These are phyloP conservation scores for Moxostoma hubbsi DNA, from an alignment of 2,797 vertebrate genomes.

Conservation along the genomic window DNA sequence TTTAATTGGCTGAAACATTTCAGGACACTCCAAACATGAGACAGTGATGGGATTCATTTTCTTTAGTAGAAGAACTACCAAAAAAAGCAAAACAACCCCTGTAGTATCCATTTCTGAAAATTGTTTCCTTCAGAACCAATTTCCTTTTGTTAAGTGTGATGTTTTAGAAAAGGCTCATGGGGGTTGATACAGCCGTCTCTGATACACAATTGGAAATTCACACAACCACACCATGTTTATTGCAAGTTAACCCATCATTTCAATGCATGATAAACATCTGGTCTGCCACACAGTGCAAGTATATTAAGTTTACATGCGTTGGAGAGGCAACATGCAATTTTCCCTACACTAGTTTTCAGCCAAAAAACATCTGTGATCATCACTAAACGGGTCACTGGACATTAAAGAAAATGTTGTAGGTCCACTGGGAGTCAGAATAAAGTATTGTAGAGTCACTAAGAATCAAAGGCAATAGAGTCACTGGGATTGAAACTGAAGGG, in stretches of 20 bases:
- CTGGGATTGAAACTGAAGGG: no score
- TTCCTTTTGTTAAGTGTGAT: background rate
- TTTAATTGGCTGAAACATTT: background rate
- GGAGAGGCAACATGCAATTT: constrained; percentile 24
- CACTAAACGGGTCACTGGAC: background rate
- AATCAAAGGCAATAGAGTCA: no score
- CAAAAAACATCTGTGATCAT: background rate
- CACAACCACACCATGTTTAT: constrained; percentile 5
- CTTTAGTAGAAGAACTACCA: background rate
- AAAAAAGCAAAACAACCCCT: background rate
- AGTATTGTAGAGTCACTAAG: no score
- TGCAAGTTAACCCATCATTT: constrained; percentile 18
- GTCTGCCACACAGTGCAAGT: background rate
- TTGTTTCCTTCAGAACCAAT: no score
- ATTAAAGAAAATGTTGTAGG: no score
- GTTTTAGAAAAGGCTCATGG: background rate
- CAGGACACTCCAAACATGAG: background rate
- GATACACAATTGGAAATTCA: background rate
- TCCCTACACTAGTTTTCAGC: background rate
- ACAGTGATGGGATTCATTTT: no score
- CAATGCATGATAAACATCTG: background rate
- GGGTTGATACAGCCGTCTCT: background rate
- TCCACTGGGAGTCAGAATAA: no score
- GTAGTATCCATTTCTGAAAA: background rate
- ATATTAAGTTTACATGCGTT: constrained; percentile 22